Conservation (phyloP, 1,140 invertebrate genomes). For the Chironomus tepperi region DNA sequence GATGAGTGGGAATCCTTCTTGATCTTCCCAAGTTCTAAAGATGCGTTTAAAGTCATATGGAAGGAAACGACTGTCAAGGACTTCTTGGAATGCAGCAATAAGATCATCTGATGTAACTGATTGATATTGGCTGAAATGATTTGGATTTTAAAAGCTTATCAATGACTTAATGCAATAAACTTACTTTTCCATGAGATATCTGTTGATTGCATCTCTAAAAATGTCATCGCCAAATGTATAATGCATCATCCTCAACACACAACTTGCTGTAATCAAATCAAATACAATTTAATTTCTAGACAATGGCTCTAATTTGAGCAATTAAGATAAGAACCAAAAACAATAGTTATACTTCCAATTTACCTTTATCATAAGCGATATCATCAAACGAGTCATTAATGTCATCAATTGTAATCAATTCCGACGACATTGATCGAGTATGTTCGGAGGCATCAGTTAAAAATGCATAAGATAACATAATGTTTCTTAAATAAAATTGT, state of each 20-base stretch:
- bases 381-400: conserved; percentile 69
- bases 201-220: conserved; percentile 71
- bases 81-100: conserved; percentile 49
- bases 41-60: conserved; percentile 34
- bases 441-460: not conserved
- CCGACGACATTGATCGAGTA: not conserved
- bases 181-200: conserved; percentile 60
- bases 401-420: conserved; percentile 38
- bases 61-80: too few relatives aligned
- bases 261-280: conserved; percentile 41
- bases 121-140: conserved; percentile 34
- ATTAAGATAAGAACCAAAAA: too few relatives aligned
- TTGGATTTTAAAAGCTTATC: not conserved
- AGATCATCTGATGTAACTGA: conserved; percentile 55
- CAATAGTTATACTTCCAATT: conserved; percentile 24
- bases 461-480: not conserved
- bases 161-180: conserved; percentile 25
- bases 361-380: conserved; percentile 66
- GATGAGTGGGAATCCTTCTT: conserved; percentile 56
- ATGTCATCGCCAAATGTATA: conserved; percentile 77
- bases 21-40: conserved; percentile 58
- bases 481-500: not conserved
- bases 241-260: conserved; percentile 87
- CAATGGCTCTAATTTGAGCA: conserved; percentile 25
- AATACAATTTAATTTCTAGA: not conserved